Evolutionary conservation across 1,140 invertebrate species (phyloP), one percentile per base, ranked within the genome.

Genomic region (Chelonus insularis): DNA sequence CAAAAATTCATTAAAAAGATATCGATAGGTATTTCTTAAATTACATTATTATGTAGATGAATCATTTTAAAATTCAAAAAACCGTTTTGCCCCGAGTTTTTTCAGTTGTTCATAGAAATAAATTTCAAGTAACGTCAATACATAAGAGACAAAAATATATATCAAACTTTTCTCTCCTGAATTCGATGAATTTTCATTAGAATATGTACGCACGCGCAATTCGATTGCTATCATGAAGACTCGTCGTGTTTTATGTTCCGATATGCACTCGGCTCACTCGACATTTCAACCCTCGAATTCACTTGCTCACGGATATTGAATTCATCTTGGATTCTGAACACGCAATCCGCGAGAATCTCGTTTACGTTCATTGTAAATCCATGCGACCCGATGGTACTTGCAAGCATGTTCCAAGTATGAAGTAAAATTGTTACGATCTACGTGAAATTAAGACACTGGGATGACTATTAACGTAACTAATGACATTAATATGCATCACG

Each of bases 401-500:
- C 14, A 18, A 14, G 18, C 14, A 18, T 45, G 43, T 14, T 16
- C 43, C 3, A 8, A 39, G 36, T 11, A 9, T n/a, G 9, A 39
- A 16, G n/a, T 45, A 18, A 4, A 14, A n/a, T n/a, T 16, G 18
- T 45, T 45, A 21, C 16, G 36, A 29, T 39, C 8, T 4, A 4
- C 9, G 36, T 45, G n/a, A 18, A 45, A 45, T 45, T 50, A 39
- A 37, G 21, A 18, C 12, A 32, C 55, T 36, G 54, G 47, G 51
- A 51, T 36, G 41, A 36, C 43, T 11, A 57, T 62, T 56, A 56
- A 51, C 43, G 47, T 57, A 62, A 57, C 43, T 39, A 58, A 58
- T 51, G 48, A 58, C 56, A 63, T 63, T 63, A 63, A 63, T 63
- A 62, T 62, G 54, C 54, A 62, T 57, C 60, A 56, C 32, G 21